Base-by-base conservation (phyloP, 2,113 vertebrate genomes). In the zebrafish (Danio rerio) region DNA sequence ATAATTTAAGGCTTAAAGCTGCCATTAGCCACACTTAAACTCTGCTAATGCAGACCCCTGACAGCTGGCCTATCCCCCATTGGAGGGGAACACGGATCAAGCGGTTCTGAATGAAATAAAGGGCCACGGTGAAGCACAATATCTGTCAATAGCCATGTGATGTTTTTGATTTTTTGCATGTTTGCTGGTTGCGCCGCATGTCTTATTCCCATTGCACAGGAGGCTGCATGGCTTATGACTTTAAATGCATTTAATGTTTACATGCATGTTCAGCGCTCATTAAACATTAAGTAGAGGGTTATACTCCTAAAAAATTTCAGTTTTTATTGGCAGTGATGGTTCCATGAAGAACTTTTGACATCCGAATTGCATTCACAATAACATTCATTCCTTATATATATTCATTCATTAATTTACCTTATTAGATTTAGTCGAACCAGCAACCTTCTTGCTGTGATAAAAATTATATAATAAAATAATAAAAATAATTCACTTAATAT, bases 1-100 rank as follows among this genome's bases (percentile, higher is more conserved):
- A 92, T 89, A 84, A 89, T 88, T 89, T 66, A 89, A 10, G 65
- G 74, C 80, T 89, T 84, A 87, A 85, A 88, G 47, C 65, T 72
- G 47, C 68, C 73, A 56, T 80, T 85, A 87, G 83, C 72, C 66
- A 70, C 50, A 83, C 83, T 84, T 78, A 85, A 74, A 78, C 74
- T 70, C 53, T 78, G 80, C 18, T 69, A 56, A 76, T 76, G 81
- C 78, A 76, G 81, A 81, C 49, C 61, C 77, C 71, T 84, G 86
- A 86, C 82, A 87, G 84, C 71, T 82, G 86, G 69, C 49, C 43
- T 66, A 83, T 77, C 75, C 81, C 31, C 83, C 70, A 50, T 76
- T 65, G 58, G 43, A 71, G 70, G 62, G 43, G 13, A 71, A 70
- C 82, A 85, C 59, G 59, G 78, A 81, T 80, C 82, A 83, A 83